These are phyloP conservation scores for Scomber scombrus DNA, from an alignment of 2,113 vertebrate species.

Conservation along the genomic window DNA sequence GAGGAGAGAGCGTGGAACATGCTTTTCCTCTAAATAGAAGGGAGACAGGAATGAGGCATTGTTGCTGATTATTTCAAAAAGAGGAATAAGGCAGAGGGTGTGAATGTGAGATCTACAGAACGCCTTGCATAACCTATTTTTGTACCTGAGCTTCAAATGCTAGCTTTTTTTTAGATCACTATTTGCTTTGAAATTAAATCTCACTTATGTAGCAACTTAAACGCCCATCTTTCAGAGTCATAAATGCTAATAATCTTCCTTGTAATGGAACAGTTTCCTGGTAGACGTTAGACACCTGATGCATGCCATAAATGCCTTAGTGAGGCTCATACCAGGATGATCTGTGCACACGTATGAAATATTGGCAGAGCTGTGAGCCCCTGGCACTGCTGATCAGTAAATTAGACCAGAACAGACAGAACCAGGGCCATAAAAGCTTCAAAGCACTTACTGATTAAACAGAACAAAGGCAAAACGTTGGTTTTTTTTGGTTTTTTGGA, in stretches of 20 bases:
- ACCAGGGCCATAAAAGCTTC: conserved; percentile 74
- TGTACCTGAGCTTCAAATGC: conserved; percentile 70
- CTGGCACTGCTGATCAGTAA: conserved; percentile 76
- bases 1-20: conserved; percentile 40
- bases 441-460: conserved; percentile 74
- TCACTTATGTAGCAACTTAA: conserved; percentile 34
- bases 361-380: conserved; percentile 59
- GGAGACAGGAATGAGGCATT: conserved; percentile 59
- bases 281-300: conserved; percentile 61
- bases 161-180: conserved; percentile 50
- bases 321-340: conserved; percentile 37
- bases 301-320: conserved; percentile 53
- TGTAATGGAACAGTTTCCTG: conserved; percentile 29
- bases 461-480: conserved; percentile 78
- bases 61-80: conserved; percentile 37
- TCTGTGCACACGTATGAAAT: conserved; percentile 64
- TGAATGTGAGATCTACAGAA: conserved; percentile 41
- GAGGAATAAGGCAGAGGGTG: conserved; percentile 59
- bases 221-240: conserved; percentile 29
- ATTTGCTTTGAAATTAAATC: conserved; percentile 53
- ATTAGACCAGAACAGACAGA: conserved; percentile 71
- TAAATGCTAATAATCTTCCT: conserved; percentile 34
- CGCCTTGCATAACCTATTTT: conserved; percentile 48
- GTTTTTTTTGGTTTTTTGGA: conserved; percentile 49
- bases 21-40: conserved; percentile 43